A percentile compares a stretch with the other conserved stretches of the same genome.
phyloP scores from a whole-genome alignment of 2,888 invertebrate genomes.

The Spicauda simplicius region DNA sequence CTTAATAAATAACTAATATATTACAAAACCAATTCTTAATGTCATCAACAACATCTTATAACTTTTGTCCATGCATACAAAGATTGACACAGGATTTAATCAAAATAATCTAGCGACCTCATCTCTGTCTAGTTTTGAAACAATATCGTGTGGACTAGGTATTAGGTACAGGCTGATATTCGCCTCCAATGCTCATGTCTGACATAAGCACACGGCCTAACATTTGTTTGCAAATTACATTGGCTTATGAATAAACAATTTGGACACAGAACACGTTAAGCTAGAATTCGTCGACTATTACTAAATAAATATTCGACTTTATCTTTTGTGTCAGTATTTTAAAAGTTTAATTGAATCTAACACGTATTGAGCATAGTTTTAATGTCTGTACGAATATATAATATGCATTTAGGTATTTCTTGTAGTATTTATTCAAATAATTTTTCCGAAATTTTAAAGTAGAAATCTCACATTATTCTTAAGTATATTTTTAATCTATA shows the following conservation, averaged over 20 bases:
- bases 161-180: constrained; percentile 14
- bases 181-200: constrained; percentile 36
- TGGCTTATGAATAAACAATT: constrained; percentile 65
- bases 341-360: too few relatives aligned
- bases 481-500: too few relatives aligned
- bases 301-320: constrained; percentile 13
- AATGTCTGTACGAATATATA: too few relatives aligned
- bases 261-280: constrained; percentile 41
- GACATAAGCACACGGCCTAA: constrained; percentile 45
- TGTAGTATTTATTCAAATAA: too few relatives aligned
- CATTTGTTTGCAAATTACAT: constrained; percentile 75
- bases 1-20: too few relatives aligned
- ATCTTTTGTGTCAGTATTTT: not conserved
- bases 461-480: too few relatives aligned
- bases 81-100: constrained; percentile 1
- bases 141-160: constrained; percentile 12
- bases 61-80: not conserved
- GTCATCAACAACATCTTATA: not conserved
- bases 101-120: not conserved
- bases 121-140: constrained; percentile 1
- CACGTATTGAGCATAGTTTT: too few relatives aligned
- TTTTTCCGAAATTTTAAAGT: too few relatives aligned
- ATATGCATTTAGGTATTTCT: too few relatives aligned
- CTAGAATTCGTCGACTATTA: constrained; percentile 13
- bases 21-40: too few relatives aligned